Evolutionary conservation across 2,797 vertebrate genomes (phyloP).

Genomic region (Corythornis leucogaster): DNA sequence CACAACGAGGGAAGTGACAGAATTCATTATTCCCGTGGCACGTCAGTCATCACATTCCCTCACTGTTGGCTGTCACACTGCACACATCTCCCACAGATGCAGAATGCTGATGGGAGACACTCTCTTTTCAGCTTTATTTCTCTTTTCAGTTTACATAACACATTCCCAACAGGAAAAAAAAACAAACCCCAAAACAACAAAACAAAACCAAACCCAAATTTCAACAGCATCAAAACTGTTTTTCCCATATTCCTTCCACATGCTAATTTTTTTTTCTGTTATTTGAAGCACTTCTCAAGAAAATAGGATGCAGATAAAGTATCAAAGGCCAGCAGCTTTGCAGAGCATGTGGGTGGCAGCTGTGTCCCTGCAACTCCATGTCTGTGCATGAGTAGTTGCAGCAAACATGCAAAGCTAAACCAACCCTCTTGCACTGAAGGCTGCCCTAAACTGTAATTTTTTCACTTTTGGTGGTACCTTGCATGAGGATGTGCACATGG

Average conservation of each 20-base stretch:
- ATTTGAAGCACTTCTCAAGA: background rate
- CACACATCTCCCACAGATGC: background rate
- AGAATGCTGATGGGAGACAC: conserved; percentile 5
- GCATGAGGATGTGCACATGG: background rate
- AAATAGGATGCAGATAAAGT: background rate
- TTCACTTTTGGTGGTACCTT: background rate
- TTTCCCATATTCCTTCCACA: background rate
- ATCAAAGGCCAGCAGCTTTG: background rate
- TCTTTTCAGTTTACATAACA: background rate
- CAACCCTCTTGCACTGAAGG: background rate
- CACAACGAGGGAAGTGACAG: background rate
- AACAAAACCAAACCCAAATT: background rate
- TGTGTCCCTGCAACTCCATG: background rate
- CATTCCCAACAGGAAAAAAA: background rate
- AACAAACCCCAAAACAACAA: background rate
- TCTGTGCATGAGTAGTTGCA: background rate
- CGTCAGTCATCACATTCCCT: background rate
- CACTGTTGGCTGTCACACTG: conserved; percentile 1
- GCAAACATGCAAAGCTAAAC: background rate
- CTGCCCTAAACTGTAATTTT: background rate
- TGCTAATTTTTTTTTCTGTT: background rate
- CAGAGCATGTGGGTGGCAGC: background rate
- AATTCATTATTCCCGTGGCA: conserved; percentile 39
- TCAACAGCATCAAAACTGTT: background rate
- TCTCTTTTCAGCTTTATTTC: conserved; percentile 1